A percentile compares a stretch with the other conserved stretches of the same genome.
These are phyloP conservation scores for Pantherophis alleghaniensis DNA, from an alignment of 2,797 vertebrate genomes.

Conservation along the genomic window DNA sequence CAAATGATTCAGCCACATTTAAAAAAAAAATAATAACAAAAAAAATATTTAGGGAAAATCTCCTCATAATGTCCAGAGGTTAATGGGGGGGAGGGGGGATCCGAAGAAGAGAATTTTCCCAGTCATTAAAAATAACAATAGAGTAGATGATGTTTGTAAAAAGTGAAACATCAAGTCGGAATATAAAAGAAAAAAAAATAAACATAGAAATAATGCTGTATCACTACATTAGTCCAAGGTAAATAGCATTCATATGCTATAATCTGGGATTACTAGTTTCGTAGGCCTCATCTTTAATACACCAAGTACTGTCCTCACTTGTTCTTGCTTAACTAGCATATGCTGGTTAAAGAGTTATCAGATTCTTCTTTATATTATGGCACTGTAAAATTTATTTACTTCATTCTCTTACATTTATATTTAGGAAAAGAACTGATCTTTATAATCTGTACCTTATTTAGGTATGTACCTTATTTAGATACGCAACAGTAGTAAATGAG, in stretches of 20 bases:
- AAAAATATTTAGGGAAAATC: slow-evolving; percentile 15
- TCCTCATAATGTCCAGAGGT: slow-evolving; percentile 32
- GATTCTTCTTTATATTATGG: slow-evolving; percentile 26
- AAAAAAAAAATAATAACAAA: slow-evolving; percentile 32
- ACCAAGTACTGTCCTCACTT: slow-evolving; percentile 7
- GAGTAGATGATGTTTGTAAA: background rate
- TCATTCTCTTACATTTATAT: background rate
- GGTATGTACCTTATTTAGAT: background rate
- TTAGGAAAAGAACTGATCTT: background rate
- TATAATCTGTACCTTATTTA: background rate
- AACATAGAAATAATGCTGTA: slow-evolving; percentile 6
- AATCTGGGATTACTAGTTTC: background rate
- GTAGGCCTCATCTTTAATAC: background rate
- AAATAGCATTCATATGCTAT: background rate
- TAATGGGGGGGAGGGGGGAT: background rate
- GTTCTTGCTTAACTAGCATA: slow-evolving; percentile 5
- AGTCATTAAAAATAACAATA: slow-evolving; percentile 28
- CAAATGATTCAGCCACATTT: slow-evolving; percentile 38
- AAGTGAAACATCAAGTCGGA: background rate
- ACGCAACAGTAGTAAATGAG: background rate
- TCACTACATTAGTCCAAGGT: background rate
- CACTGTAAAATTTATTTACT: background rate
- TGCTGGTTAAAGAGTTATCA: background rate
- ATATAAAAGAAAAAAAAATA: background rate
- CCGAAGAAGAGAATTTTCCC: background rate